Conservation (phyloP, 1,140 invertebrate genomes). For the Metopolophium dirhodum region DNA sequence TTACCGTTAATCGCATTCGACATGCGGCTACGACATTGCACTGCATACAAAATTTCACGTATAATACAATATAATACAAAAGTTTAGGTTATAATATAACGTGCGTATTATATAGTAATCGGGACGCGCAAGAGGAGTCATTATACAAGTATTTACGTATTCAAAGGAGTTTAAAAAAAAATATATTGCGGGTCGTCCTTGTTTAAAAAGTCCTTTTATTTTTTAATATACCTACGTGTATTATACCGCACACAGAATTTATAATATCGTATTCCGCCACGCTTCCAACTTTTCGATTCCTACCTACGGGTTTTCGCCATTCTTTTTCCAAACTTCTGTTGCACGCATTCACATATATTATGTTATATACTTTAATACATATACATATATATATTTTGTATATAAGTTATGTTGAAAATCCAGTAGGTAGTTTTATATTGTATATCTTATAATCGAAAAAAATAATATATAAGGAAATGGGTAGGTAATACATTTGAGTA, state of each 20-base stretch:
- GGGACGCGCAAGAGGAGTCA: neutral
- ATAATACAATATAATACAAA: neutral
- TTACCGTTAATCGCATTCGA: neutral
- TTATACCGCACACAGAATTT: neutral
- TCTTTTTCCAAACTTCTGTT: neutral
- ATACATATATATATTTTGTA: neutral
- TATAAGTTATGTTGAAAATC: neutral
- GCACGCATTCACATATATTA: no score
- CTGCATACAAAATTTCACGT: no score
- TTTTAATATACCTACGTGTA: neutral
- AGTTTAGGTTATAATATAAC: neutral
- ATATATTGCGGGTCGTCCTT: neutral
- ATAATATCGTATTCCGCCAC: neutral
- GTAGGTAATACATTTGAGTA: no score
- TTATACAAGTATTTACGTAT: neutral
- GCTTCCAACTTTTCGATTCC: neutral
- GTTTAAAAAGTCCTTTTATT: constrained; percentile 1
- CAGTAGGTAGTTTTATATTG: neutral
- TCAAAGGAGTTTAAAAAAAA: neutral
- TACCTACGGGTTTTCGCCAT: neutral
- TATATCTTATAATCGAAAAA: neutral
- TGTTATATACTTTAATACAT: no score
- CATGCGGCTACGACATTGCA: neutral
- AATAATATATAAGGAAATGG: no score
- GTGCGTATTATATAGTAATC: neutral